Evolutionary conservation across 2,797 vertebrate species (phyloP), one percentile per base, ranked within the genome.

Genomic region (Onychomys arenicola): DNA sequence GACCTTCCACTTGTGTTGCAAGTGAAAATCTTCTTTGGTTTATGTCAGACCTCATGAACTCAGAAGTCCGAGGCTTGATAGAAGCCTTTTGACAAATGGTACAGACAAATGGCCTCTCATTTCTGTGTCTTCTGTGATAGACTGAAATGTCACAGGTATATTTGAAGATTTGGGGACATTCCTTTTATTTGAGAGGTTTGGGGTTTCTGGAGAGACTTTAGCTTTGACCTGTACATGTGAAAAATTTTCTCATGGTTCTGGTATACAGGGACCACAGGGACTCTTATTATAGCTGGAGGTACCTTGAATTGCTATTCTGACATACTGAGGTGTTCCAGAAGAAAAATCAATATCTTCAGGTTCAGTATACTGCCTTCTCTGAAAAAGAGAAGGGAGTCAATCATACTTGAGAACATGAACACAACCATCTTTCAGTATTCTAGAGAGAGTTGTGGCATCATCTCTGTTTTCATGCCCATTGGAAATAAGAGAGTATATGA

Each of bases 81-180:
- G 89, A 97, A 97, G 34, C 43, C 61, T 90, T 95, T 25, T 84
- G 52, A 89, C 97, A 97, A 14, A 55, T 0, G 0, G 37, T 5
- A 89, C 96, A 98, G 10, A 63, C 11, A 29, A 46, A 90, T 1
- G 92, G n/a, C 43, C 87, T 91, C 84, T 97, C 93, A 1, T 96
- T 92, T 1, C 3, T 52, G 67, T 97, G 89, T 61, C 69, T 95
- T 69, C 75, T 89, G 63, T 81, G 49, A 34, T 96, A 93, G 8
- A 43, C n/a, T 59, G 21, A 14, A 5, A 94, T 29, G 34, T 10
- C 63, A 46, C 63, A 91, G 9, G 9, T 2, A 52, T 95, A 52
- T 21, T 23, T 91, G 40, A 96, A 97, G 25, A 2, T 65, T 84
- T 11, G 81, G 29, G 63, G 19, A 57, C 94, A 96, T 5, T 86